Evolutionary conservation across 2,113 vertebrate genomes (phyloP).

Genomic region (Nothoprocta perdicaria): DNA sequence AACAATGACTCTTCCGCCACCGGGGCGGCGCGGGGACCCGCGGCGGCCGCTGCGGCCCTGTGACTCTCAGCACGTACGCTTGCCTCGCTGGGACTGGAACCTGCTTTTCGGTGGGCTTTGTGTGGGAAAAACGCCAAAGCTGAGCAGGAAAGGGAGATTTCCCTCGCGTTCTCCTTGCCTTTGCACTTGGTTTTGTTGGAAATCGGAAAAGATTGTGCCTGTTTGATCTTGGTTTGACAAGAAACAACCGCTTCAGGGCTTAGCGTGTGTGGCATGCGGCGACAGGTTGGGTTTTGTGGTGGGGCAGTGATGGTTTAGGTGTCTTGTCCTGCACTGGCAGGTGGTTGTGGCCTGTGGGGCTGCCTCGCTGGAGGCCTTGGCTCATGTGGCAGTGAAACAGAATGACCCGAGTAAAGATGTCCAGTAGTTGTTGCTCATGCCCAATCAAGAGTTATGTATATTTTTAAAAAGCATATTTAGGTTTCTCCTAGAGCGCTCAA

Average conservation of each 20-base stretch:
- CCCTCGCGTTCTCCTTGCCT: slow-evolving; percentile 59
- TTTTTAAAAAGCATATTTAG: neutral
- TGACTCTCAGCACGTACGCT: slow-evolving; percentile 69
- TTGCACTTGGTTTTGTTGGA: neutral
- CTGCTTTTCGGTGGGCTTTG: neutral
- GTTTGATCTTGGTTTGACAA: neutral
- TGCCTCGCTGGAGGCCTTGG: neutral
- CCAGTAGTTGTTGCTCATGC: neutral
- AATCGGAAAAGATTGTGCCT: neutral
- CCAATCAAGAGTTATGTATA: neutral
- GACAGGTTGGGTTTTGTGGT: neutral
- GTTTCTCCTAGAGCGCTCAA: neutral
- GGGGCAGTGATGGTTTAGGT: neutral
- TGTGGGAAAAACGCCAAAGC: neutral
- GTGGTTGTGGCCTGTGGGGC: neutral
- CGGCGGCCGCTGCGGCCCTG: neutral
- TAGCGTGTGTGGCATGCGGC: neutral
- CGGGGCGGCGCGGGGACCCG: neutral
- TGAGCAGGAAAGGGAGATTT: slow-evolving; percentile 68
- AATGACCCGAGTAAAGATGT: neutral
- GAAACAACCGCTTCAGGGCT: neutral
- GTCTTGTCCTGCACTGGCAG: neutral
- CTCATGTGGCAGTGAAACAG: neutral
- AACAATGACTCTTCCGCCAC: slow-evolving; percentile 44
- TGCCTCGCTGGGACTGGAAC: neutral